Base-by-base conservation (phyloP, 2,113 vertebrate genomes). In the Procapra przewalskii region DNA sequence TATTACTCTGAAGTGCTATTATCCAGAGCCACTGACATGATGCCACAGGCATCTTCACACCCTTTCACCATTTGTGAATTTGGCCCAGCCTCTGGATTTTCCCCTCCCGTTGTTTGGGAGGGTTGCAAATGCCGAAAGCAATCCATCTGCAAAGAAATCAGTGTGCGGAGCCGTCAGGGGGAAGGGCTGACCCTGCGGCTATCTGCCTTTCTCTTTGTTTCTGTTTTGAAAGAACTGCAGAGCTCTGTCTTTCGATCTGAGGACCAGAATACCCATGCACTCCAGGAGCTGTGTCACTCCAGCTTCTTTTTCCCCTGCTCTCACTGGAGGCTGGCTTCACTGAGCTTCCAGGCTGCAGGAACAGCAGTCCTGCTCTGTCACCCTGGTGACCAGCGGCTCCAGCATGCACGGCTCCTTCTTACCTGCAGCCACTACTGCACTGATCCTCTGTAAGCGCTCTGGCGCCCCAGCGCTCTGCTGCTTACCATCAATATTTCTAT, bases 141-240 rank as follows among this genome's bases (percentile, higher is more conserved):
- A 97, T 96, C 97, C 91, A 94, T 97, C 95, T 88, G 88, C 48
- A 67, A 55, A 95, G 88, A 94, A 94, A 98, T 98, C 96, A 93
- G 81, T 94, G 91, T 91, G 95, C 83, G 86, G 82, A 87, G 94
- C 60, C n/a, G 17, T 94, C 36, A n/a, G 25, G 40, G 84, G 85
- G 36, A 83, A 87, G 82, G 85, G 71, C 91, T 59, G 92, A 90
- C 81, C 92, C 92, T 87, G 90, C 50, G 91, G 90, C 94, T 84
- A 90, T 93, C 64, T 84, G 23, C 12, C 50, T 3, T 85, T 59
- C 89, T 59, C 55, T 27, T 55, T 40, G 33, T 27, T 91, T 0
- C 33, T 50, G n/a, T 64, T 77, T 95, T 75, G 0, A 25, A 92
- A 96, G 57, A 77, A 75, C 83, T 62, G 87, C 91, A 25, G 50